Evolutionary conservation across 2,888 invertebrate genomes (phyloP), one percentile per base, ranked within the genome.

Genomic region (Rotaria socialis): DNA sequence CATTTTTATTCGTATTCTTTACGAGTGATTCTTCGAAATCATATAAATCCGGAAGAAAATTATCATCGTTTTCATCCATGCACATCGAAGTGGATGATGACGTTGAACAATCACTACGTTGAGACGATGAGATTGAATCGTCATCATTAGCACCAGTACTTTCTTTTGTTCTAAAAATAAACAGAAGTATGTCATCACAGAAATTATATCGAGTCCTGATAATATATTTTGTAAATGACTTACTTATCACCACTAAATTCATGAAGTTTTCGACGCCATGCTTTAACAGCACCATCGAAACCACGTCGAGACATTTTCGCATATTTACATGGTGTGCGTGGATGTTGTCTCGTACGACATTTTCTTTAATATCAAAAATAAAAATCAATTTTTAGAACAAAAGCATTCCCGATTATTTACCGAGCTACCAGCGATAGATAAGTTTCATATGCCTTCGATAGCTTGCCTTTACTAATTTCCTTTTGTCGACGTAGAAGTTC

Each of bases 301-400:
- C 75, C 75, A 19, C 86, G 85, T 86, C 86, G 55, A 56, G 74
- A 74, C 50, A 85, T 85, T 80, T 86, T 86, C n/a, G 75, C 55
- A 67, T 75, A 86, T 84, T 86, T 86, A 74, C 85, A 85, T n/a
- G 86, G 86, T 41, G 86, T 86, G 6, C 80, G 74, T 27, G 86
- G 86, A 86, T 85, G 60, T 47, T 58, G 35, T 16, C 56, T 56
- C 35, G 85, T 47, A 14, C 86, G 86, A 41, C 55, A 80, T 41
- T 56, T 85, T n/a, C 85, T 85, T 8, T 11, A 80, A 27, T 35
- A 58, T 24, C 16, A 58, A 35, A 27, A 67, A 7, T 27, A 27
- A 11, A 27, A 55, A 55, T 3, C 22, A 55, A 4, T 22, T 67
- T 3, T 35, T 2, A 67, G 5, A 27, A 67, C 52, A 52, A 27